phyloP scores from a whole-genome alignment of 2,888 invertebrate species.

The Caradrina kadenii region DNA sequence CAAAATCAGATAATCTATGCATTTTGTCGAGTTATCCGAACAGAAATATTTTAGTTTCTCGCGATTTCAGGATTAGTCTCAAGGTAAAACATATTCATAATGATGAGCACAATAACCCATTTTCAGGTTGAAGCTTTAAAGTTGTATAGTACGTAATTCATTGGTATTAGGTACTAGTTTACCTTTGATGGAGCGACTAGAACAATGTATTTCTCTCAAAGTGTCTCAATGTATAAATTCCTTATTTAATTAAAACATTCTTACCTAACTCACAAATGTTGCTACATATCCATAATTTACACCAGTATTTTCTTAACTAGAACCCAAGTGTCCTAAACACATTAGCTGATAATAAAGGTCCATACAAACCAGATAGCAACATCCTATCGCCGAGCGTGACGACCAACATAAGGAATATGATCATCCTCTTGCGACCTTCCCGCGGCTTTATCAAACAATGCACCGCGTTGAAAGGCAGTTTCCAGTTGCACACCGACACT shows the following conservation, averaged over 20 bases:
- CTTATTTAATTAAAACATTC: background rate
- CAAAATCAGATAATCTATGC: too few relatives aligned
- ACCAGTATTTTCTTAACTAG: background rate
- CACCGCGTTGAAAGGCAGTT: constrained; percentile 83
- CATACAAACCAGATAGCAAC: constrained; percentile 79
- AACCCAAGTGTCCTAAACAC: background rate
- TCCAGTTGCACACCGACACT: constrained; percentile 87
- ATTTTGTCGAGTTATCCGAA: too few relatives aligned
- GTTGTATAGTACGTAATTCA: too few relatives aligned
- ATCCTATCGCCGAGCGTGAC: constrained; percentile 88
- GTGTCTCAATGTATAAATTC: background rate
- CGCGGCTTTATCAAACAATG: constrained; percentile 91
- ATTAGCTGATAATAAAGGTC: background rate
- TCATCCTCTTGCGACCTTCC: constrained; percentile 91
- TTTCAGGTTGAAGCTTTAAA: too few relatives aligned
- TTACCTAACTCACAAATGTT: background rate
- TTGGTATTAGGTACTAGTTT: too few relatives aligned
- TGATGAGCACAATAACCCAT: too few relatives aligned
- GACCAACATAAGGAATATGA: constrained; percentile 92
- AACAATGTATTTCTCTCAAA: too few relatives aligned
- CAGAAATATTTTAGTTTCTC: too few relatives aligned
- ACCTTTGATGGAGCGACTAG: too few relatives aligned
- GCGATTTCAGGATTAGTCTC: too few relatives aligned
- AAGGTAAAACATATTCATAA: too few relatives aligned
- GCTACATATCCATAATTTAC: background rate